A percentile compares a stretch with the other conserved stretches of the same genome.
Evolutionary conservation across 2,888 invertebrate genomes (phyloP).

Genomic region (Cheilosia grossa): DNA sequence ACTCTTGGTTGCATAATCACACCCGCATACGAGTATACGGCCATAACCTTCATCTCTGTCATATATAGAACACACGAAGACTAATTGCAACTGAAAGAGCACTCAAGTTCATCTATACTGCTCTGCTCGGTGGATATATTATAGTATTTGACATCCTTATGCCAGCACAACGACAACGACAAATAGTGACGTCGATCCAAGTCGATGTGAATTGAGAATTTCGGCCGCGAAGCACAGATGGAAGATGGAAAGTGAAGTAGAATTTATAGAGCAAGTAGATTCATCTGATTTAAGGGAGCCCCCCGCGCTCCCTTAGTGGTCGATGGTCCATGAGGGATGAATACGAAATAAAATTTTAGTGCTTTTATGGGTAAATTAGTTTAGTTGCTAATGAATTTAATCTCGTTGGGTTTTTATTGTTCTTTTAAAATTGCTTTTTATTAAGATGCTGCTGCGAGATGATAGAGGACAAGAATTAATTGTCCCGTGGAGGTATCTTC

Average conservation of each 20-base stretch:
- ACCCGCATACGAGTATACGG: neutral
- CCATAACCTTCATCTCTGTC: conserved; percentile 37
- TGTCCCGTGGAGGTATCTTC: conserved; percentile 18
- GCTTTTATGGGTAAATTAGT: conserved; percentile 64
- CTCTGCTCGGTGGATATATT: conserved; percentile 17
- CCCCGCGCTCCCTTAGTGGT: neutral
- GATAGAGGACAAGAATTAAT: conserved; percentile 32
- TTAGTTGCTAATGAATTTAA: conserved; percentile 69
- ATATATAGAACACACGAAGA: conserved; percentile 39
- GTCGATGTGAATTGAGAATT: conserved; percentile 51
- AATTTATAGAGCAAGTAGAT: conserved; percentile 33
- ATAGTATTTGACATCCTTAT: conserved; percentile 33
- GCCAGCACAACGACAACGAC: neutral
- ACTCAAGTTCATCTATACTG: conserved; percentile 50
- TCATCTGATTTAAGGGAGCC: conserved; percentile 17
- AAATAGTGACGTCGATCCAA: conserved; percentile 32
- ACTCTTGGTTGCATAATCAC: conserved; percentile 31
- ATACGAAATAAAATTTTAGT: conserved; percentile 14
- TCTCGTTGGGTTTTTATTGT: conserved; percentile 58
- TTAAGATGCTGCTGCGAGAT: conserved; percentile 36
- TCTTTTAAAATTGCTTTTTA: conserved; percentile 34
- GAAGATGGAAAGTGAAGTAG: conserved; percentile 45
- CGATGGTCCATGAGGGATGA: neutral
- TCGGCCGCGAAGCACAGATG: conserved; percentile 38
- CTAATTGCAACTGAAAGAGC: conserved; percentile 68